Base-by-base conservation (phyloP, 2,113 vertebrate genomes). In the Oenanthe melanoleuca region DNA sequence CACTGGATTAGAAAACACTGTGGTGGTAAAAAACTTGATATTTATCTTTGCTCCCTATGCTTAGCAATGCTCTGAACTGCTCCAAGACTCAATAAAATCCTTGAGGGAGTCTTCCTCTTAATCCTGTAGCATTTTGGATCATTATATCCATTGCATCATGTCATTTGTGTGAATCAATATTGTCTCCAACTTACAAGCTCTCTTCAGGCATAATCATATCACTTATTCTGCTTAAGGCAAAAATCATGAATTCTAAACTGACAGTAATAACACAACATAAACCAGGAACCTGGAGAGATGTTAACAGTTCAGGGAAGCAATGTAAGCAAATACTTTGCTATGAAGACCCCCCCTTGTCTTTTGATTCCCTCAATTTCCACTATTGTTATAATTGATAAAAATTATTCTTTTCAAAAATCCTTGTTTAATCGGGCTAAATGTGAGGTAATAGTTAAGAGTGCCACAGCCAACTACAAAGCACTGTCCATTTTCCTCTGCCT, bases 161-260 rank as follows among this genome's bases (percentile, higher is more conserved):
- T 34, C 9, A 88, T 53, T 49, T 89, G 69, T 92, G 74, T 61
- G 83, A 86, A 88, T 80, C 49, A 63, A 31, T 22, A 63, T 57
- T 74, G 70, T 26, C 85, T 69, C 74, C 79, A 95, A 64, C 80
- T 96, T 95, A 90, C 22, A 63, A 90, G 80, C 37, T 95, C 80
- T 92, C 57, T 88, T 88, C 78, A 88, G 93, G 71, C 78, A 74
- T 67, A 93, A 93, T 84, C 31, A 26, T 52, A 89, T 89, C 77
- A 80, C 74, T 77, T 86, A 66, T 73, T 83, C 80, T 86, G 81
- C 91, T 49, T 40, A 81, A 92, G 84, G 87, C 93, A 90, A 92
- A 90, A 96, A 22, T 65, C n/a, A 86, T 37, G 55, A 88, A 92
- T 92, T 81, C 70, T 75, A 85, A 89, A 20, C 63, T 92, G 71